Base-by-base conservation (phyloP, 2,888 invertebrate species). In the Eubasilissa splendida region DNA sequence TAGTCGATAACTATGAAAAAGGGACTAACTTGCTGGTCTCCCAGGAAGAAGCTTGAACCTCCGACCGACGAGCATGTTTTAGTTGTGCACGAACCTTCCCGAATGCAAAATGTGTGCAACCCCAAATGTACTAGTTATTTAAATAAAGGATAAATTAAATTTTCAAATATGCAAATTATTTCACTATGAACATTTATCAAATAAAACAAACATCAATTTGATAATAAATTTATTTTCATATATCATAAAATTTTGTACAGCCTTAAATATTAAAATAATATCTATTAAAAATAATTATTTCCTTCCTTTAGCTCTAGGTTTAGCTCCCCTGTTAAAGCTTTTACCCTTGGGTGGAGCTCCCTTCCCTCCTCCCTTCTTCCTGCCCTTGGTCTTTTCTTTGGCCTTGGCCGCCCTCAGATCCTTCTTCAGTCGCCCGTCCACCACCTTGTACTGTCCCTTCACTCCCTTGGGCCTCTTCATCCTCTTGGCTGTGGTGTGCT, bases 351-450 rank as follows among this genome's bases (percentile, higher is more conserved):
- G 54, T 7, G 59, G 59, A 22, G 59, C 73, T 31, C 82, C 81
- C 76, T 70, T 71, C 22, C 54, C 60, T 31, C 53, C 71, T 12
- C 83, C 79, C 58, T 79, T 79, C 59, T 89, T 87, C 81, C 90
- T 90, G 70, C 89, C 90, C 85, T 88, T 92, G 56, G 91, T 92
- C 88, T 92, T 93, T 86, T 92, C 92, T 86, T 91, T 92, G 14
- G 91, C 89, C 87, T 93, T 93, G 84, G 92, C 89, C 0, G 95
- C 93, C 82, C 95, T 91, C 86, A 95, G 89, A 87, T 99, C 99
- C 88, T 99, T 99, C 89, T 99, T 99, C 95, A 98, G 95, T 84
- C 99, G 91, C 1, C 95, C 94, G 92, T 99, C 99, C 5, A 99
- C 99, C n/a, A 98, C 95, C 88, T 95, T 97, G 88, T 95, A 99